These are phyloP conservation scores for Oscheius onirici DNA, from an alignment of 2,888 invertebrate species.

Conservation along the genomic window DNA sequence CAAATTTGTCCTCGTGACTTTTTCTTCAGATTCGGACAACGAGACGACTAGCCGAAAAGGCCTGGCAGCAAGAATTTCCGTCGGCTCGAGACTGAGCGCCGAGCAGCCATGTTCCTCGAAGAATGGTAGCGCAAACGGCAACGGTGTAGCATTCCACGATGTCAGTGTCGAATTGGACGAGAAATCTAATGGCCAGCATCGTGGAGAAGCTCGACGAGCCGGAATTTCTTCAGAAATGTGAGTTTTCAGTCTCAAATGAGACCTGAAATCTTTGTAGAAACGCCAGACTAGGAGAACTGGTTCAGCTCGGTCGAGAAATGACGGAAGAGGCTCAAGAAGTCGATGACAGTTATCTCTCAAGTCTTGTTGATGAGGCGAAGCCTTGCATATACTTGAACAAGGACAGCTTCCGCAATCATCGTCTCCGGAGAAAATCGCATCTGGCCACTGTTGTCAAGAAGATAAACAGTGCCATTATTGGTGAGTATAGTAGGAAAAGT, in stretches of 20 bases:
- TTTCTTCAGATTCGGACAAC: not conserved
- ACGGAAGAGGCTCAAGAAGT: not conserved
- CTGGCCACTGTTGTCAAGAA: not conserved
- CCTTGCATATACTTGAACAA: conserved; percentile 1
- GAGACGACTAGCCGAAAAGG: too few relatives aligned
- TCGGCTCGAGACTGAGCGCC: not conserved
- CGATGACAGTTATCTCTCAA: not conserved
- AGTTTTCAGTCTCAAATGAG: not conserved
- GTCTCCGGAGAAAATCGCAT: not conserved
- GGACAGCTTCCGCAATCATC: conserved; percentile 3
- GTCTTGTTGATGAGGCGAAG: not conserved
- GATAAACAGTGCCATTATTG: conserved; percentile 5
- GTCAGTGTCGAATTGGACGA: not conserved
- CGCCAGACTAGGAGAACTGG: not conserved
- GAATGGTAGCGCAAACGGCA: conserved; percentile 17
- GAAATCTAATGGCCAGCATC: too few relatives aligned
- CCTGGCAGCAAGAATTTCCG: too few relatives aligned
- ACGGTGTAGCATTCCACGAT: conserved; percentile 5
- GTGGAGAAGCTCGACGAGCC: too few relatives aligned
- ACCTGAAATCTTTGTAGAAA: not conserved
- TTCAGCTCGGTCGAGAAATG: not conserved
- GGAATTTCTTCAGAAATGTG: too few relatives aligned
- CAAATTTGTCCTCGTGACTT: not conserved
- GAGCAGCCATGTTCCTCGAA: conserved; percentile 23
- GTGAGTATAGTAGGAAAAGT: not conserved